Evolutionary conservation across 2,113 vertebrate genomes (phyloP), one percentile per base, ranked within the genome.

Genomic region (Octodon degus): DNA sequence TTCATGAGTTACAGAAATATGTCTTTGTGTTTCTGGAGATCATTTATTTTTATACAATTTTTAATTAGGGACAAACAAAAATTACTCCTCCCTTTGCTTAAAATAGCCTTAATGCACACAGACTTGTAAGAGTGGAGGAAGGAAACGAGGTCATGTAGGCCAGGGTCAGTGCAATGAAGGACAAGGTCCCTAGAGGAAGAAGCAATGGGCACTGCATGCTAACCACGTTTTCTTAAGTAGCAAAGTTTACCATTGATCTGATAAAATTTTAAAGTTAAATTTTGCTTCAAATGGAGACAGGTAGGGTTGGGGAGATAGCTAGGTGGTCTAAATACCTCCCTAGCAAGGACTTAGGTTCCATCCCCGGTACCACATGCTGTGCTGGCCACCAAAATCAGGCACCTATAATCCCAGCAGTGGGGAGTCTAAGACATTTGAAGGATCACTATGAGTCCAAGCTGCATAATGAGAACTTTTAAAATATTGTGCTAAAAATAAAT

Each of bases 71-170:
- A 1, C 14, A 85, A 85, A 50, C 8, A 92, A 34, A 87, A 90
- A 92, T 89, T 70, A 55, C 32, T 89, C 40, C 68, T 4, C 22
- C 5, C 55, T 93, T 89, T 92, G 7, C 84, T 89, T 94, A 87
- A 90, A 96, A 30, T 83, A 86, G 32, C 13, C 94, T n/a, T 70
- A 55, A 34, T 74, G 25, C 34, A 63, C 91, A 32, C 34, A 65
- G 7, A 47, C 74, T 25, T 62, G 68, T 80, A 30, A 58, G 14
- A 58, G n/a, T 37, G 53, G 34, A 89, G 37, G 40, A 10, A 70
- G 37, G 20, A 24, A 14, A 24, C 40, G 30, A 27, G 5, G 43
- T 47, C 0, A 6, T 27, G 13, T 47, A 30, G 24, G 12, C 13
- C 24, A 34, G 9, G 40, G 17, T 6, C 9, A n/a, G 24, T 65